phyloP scores from a whole-genome alignment of 2,888 invertebrate species.

The Bhutanitis thaidina region DNA sequence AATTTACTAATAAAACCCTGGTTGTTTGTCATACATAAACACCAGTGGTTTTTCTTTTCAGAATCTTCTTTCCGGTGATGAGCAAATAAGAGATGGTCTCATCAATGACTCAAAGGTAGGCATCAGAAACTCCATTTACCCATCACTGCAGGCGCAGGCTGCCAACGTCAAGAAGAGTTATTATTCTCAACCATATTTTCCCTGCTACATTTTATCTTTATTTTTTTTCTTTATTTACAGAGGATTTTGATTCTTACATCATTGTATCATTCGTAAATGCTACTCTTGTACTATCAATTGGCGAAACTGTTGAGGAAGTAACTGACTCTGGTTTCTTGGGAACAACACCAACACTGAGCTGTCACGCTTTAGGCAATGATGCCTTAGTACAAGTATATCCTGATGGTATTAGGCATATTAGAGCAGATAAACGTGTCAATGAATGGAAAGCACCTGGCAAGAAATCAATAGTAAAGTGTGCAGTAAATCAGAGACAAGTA shows the following conservation, averaged over 20 bases:
- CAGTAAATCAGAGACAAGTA: constrained; percentile 98
- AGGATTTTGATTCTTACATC: constrained; percentile 99
- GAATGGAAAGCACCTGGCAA: constrained; percentile 99
- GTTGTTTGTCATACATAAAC: constrained; percentile 88
- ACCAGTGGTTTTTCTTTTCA: constrained; percentile 95
- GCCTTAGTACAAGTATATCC: constrained; percentile 99
- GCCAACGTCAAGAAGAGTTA: constrained; percentile 42
- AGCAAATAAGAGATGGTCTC: constrained; percentile 60
- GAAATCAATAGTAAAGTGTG: constrained; percentile 97
- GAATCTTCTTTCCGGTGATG: constrained; percentile 78
- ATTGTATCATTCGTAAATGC: constrained; percentile 99
- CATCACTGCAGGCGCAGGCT: constrained; percentile 53
- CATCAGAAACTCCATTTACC: constrained; percentile 46
- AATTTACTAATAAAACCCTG: constrained; percentile 80
- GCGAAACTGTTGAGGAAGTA: constrained; percentile 99
- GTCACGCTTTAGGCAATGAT: constrained; percentile 98
- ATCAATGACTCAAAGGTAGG: constrained; percentile 66
- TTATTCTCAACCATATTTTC: constrained; percentile 10
- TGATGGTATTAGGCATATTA: constrained; percentile 98
- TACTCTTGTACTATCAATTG: constrained; percentile 98
- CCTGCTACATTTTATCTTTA: constrained; percentile 15
- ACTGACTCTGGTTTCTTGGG: constrained; percentile 99
- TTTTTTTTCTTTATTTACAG: constrained; percentile 85
- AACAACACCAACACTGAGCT: constrained; percentile 98
- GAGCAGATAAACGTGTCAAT: constrained; percentile 98